These are phyloP conservation scores for Ailurus styani DNA, from an alignment of 2,113 vertebrate genomes.

Conservation along the genomic window DNA sequence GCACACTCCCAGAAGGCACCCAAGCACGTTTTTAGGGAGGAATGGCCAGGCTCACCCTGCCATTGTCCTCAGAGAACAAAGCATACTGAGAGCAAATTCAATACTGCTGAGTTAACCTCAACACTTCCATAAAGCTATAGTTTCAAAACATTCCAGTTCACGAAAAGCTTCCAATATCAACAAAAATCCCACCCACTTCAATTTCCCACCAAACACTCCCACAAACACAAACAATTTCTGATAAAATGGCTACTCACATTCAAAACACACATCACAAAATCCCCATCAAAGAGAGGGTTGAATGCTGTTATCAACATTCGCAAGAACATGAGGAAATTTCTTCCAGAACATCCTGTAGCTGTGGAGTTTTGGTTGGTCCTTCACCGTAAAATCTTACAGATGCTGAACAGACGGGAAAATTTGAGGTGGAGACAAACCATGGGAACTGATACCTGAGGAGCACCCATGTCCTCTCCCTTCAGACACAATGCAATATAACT, in stretches of 20 bases:
- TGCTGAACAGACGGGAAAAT: neutral
- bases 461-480: neutral
- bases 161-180: neutral
- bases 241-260: neutral
- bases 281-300: neutral
- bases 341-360: neutral
- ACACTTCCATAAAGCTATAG: neutral
- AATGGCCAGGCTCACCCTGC: neutral
- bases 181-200: neutral
- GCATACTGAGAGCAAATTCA: neutral
- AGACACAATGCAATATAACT: neutral
- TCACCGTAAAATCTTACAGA: neutral
- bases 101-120: neutral
- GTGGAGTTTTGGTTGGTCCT: neutral
- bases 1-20: neutral
- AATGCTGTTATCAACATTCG: neutral
- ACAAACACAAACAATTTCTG: neutral
- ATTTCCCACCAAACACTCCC: neutral
- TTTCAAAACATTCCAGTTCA: neutral
- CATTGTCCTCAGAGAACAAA: neutral
- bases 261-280: neutral
- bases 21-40: neutral
- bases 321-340: neutral
- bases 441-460: neutral
- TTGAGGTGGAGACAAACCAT: neutral